Evolutionary conservation across 2,113 vertebrate genomes (phyloP).

Genomic region (Pseudorasbora parva): DNA sequence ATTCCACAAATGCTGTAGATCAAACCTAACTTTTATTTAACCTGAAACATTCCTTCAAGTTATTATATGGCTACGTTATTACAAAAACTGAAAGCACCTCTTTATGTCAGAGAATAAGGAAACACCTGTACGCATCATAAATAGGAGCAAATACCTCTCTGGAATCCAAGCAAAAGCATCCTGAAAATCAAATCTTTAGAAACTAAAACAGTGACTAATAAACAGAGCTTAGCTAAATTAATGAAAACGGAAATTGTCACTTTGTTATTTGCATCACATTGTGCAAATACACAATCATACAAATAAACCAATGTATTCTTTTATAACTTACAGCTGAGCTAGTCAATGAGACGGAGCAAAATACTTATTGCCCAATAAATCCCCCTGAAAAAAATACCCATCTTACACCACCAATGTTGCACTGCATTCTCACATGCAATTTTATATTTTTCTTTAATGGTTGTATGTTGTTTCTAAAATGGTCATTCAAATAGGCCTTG

Average conservation of each 20-base stretch:
- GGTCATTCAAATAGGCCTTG: constrained; percentile 18
- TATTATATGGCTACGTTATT: neutral
- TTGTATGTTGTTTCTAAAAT: neutral
- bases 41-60: neutral
- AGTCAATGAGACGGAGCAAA: neutral
- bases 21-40: neutral
- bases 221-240: neutral
- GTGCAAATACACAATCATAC: neutral
- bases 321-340: neutral
- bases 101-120: neutral
- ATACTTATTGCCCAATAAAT: neutral
- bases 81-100: constrained; percentile 2
- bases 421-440: neutral
- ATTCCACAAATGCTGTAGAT: neutral
- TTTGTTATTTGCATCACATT: neutral
- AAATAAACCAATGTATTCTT: neutral
- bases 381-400: neutral
- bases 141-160: constrained; percentile 44
- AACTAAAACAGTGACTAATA: neutral
- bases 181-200: constrained; percentile 33
- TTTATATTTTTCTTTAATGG: neutral
- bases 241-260: neutral
- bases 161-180: constrained; percentile 49
- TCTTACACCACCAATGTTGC: neutral
- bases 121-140: constrained; percentile 17